Base-by-base conservation (phyloP, 2,113 vertebrate genomes). In the Osmerus mordax region DNA sequence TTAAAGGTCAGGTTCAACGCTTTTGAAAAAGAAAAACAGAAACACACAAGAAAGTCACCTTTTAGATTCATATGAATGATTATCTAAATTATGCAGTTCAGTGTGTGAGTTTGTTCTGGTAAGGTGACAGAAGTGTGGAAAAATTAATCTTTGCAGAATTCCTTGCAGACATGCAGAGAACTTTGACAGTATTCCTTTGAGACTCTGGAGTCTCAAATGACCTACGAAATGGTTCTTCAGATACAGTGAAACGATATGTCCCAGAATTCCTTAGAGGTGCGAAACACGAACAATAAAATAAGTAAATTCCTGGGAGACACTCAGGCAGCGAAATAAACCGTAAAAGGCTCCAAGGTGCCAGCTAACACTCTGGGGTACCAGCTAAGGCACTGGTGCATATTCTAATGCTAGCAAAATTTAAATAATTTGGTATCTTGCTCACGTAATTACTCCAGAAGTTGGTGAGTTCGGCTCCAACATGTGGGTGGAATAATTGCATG, bases 31-130 rank as follows among this genome's bases (percentile, higher is more conserved):
- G 75, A 47, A 73, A 2, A 75, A 74, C 55, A 28, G 70, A 64
- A 47, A 80, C 81, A n/a, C 14, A 78, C 80, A 64, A 76, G 72
- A 32, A 7, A 84, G 54, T 29, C 71, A 78, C 73, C 36, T 23
- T 73, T 78, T 64, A 80, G 77, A 77, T 84, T 78, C 25, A 18
- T 83, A 73, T 77, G 84, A 59, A 74, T 78, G 83, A 78, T 73
- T 89, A 81, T 87, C 88, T 90, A 90, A 86, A 85, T 76, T 64
- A 47, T 60, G 32, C 41, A 59, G 12, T 19, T 69, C 29, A 59
- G 19, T 19, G 51, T 51, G n/a, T 19, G n/a, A 47, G 11, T 14
- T 60, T 47, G 36, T 60, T 32, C 14, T 47, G 47, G 56, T 70
- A 61, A 60, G 56, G 55, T 59, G 55, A 15, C 4, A 12, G 32